Evolutionary conservation across 23 tunicate genomes (phyloP).

Genomic region (Botrylloides violaceus): DNA sequence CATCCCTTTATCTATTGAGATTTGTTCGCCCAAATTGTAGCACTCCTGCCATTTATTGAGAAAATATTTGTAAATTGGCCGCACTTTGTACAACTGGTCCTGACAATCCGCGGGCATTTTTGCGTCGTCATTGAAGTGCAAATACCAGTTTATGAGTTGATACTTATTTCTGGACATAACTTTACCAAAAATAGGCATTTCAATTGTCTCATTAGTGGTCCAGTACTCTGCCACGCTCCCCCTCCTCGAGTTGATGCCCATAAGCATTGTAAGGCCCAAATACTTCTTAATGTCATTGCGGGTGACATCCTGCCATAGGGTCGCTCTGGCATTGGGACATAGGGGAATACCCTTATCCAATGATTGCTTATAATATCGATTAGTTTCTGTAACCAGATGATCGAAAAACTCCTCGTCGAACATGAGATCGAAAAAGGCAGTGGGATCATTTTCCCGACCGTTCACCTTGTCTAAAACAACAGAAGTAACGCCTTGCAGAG

Average conservation of each 20-base stretch:
- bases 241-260: background rate
- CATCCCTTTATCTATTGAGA: constrained; percentile 39
- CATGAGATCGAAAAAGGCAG: too few species aligned
- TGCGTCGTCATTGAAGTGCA: constrained; percentile 33
- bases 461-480: too few species aligned
- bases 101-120: constrained; percentile 11
- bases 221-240: background rate
- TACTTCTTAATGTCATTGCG: background rate
- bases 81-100: constrained; percentile 20
- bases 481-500: too few species aligned
- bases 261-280: background rate
- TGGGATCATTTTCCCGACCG: too few species aligned
- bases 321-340: background rate
- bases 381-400: too few species aligned
- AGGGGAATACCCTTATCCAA: too few species aligned
- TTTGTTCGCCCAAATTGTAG: constrained; percentile 33
- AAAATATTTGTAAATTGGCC: constrained; percentile 19
- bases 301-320: background rate
- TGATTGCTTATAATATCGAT: too few species aligned
- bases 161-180: constrained; percentile 22
- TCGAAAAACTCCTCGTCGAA: too few species aligned
- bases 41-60: constrained; percentile 17
- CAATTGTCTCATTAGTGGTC: background rate
- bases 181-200: constrained; percentile 2
- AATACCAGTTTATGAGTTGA: constrained; percentile 15